phyloP scores from a whole-genome alignment of 2,888 invertebrate species.

The Stomorhina lunata region DNA sequence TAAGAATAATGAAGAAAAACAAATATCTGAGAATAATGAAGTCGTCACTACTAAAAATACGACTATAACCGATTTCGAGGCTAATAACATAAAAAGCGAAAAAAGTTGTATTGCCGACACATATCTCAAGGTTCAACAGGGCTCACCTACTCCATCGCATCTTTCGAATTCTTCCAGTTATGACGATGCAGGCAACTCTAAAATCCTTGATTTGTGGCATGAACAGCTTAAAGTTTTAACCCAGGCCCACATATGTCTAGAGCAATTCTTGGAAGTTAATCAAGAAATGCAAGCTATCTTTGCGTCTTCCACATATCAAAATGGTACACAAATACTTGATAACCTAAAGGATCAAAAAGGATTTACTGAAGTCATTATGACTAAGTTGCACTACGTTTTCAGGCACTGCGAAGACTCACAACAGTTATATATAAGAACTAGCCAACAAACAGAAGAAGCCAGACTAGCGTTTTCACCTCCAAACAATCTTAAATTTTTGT shows the following conservation, averaged over 20 bases:
- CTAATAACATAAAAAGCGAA: neutral
- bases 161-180: neutral
- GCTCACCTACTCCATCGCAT: neutral
- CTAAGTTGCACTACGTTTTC: slow-evolving; percentile 32
- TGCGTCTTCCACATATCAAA: neutral
- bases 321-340: neutral
- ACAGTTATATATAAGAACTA: slow-evolving; percentile 29
- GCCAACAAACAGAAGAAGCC: neutral
- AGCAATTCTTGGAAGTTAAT: slow-evolving; percentile 53
- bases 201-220: slow-evolving; percentile 44
- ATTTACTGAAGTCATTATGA: slow-evolving; percentile 5
- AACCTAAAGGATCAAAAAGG: slow-evolving; percentile 26
- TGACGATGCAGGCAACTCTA: neutral
- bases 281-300: slow-evolving; percentile 30
- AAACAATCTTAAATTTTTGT: slow-evolving; percentile 5
- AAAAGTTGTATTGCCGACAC: neutral
- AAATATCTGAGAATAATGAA: neutral
- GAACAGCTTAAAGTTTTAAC: slow-evolving; percentile 37
- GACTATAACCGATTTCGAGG: neutral
- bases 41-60: neutral
- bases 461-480: neutral
- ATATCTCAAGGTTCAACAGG: slow-evolving; percentile 20
- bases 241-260: slow-evolving; percentile 44
- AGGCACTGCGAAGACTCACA: slow-evolving; percentile 43
- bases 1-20: neutral